Percentiles rank a stretch among this genome's conserved stretches.
These are phyloP conservation scores for Tachycineta bicolor DNA, from an alignment of 2,113 vertebrate species.

Conservation along the genomic window DNA sequence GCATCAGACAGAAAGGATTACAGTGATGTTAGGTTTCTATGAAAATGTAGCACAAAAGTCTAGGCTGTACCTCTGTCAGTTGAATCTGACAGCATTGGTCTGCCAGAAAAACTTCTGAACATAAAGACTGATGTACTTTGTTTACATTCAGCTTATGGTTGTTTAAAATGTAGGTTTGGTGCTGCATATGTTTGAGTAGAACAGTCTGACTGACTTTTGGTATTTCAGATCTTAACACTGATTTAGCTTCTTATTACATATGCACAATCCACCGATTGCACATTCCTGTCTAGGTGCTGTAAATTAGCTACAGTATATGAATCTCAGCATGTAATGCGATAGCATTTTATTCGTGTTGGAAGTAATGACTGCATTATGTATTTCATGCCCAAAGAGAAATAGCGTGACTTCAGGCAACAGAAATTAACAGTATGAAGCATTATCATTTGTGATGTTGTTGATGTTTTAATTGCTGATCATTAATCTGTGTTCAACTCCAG, in stretches of 20 bases:
- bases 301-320: conserved; percentile 25
- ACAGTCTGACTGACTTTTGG: background rate
- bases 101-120: background rate
- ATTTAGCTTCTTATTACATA: background rate
- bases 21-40: background rate
- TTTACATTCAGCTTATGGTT: background rate
- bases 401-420: conserved; percentile 56
- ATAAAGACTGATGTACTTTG: background rate
- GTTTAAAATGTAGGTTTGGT: background rate
- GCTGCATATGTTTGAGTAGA: background rate
- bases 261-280: background rate
- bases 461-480: conserved; percentile 67
- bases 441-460: conserved; percentile 63
- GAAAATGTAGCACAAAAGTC: background rate
- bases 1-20: background rate
- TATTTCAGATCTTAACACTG: background rate
- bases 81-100: background rate
- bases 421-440: conserved; percentile 66
- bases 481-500: conserved; percentile 53
- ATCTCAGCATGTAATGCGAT: background rate
- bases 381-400: conserved; percentile 45
- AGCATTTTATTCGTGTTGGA: conserved; percentile 44
- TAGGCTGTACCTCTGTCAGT: background rate
- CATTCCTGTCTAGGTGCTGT: background rate
- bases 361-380: conserved; percentile 44